Base-by-base conservation (phyloP, 2,888 invertebrate genomes). In the Punctoribates punctum region DNA sequence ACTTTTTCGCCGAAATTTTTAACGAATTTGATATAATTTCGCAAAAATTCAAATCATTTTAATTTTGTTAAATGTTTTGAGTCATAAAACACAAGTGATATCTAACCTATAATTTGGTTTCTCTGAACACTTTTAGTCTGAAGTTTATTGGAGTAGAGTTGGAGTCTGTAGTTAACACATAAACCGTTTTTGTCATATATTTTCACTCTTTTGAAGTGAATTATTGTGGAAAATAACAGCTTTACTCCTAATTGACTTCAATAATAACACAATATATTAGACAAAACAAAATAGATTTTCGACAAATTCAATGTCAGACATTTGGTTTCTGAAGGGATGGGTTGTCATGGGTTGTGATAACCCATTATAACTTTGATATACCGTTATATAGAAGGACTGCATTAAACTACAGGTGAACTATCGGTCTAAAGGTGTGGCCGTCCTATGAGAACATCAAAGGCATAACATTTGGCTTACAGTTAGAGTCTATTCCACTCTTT, bases 351-450 rank as follows among this genome's bases (percentile, higher is more conserved):
- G 25, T 38, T 23, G 8, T 48, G 72, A 72, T 72, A 72, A 72
- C 72, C 72, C 72, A 72, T 72, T 34, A 34, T 72, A 72, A n/a
- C 29, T 46, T 23, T 72, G 72, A 72, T 72, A 72, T 48, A 48
- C 38, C 4, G 65, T 38, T 38, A 67, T 60, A 25, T 15, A 60
- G 51, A 51, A 20, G n/a, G 3, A n/a, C 20, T 51, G 11, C 11
- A 20, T 51, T 51, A 51, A 51, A 60, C 38, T 67, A 67, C 65
- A 67, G 65, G 42, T 48, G 72, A 48, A 25, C 46, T 72, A 72
- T 46, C 20, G 25, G 46, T 72, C 9, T 11, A 72, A 72, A 72
- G 72, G 72, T 72, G 72, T 72, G 72, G 72, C 20, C n/a, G 25
- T 72, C 48, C 9, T 72, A 20, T 9, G 25, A 48, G 42, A 8